Evolutionary conservation across 2,888 invertebrate species (phyloP).

Genomic region (Hemaris fuciformis): DNA sequence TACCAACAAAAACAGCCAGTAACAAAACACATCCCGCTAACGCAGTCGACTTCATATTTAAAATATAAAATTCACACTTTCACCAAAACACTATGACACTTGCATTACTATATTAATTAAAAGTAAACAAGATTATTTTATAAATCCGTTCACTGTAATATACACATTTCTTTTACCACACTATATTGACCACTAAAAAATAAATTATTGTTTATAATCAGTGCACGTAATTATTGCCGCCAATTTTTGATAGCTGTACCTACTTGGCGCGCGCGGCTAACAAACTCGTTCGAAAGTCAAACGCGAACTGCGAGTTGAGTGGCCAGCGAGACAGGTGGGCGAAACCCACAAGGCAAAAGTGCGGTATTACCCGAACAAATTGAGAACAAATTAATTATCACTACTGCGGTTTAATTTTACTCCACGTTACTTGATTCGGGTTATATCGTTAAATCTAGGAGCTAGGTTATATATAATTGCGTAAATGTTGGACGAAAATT

Average conservation of each 20-base stretch:
- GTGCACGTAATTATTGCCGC: constrained; percentile 28
- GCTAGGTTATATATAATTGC: background rate
- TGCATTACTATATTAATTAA: constrained; percentile 42
- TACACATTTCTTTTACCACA: constrained; percentile 33
- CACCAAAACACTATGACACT: constrained; percentile 54
- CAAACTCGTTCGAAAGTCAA: constrained; percentile 72
- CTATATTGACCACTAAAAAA: constrained; percentile 11
- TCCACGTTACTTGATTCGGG: constrained; percentile 18
- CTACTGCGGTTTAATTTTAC: constrained; percentile 18
- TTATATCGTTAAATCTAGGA: constrained; percentile 18
- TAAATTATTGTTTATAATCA: constrained; percentile 17
- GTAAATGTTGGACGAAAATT: background rate
- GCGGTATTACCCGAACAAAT: constrained; percentile 48
- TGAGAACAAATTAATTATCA: constrained; percentile 44
- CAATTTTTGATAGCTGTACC: constrained; percentile 32
- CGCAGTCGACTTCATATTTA: constrained; percentile 58
- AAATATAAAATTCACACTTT: constrained; percentile 64
- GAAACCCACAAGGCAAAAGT: constrained; percentile 45
- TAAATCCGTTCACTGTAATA: constrained; percentile 26
- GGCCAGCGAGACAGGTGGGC: constrained; percentile 61
- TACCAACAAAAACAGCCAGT: constrained; percentile 59
- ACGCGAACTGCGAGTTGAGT: constrained; percentile 62
- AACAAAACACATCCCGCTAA: constrained; percentile 55
- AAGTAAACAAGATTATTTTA: constrained; percentile 14
- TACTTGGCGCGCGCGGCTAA: constrained; percentile 48